Evolutionary conservation across 1,140 invertebrate species (phyloP).

Genomic region (Neodiprion virginianus): DNA sequence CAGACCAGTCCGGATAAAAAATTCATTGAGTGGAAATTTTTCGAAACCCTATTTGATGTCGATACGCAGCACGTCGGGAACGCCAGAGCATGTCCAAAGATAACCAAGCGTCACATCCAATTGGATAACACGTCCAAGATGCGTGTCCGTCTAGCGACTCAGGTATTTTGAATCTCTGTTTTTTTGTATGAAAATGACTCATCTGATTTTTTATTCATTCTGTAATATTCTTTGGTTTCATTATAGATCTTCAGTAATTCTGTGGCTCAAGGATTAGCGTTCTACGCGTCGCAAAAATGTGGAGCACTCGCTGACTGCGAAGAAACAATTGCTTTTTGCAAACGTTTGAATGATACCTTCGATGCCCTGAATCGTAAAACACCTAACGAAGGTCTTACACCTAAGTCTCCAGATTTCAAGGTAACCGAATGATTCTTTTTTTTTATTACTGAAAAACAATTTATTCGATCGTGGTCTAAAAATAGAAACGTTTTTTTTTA

Average conservation of each 20-base stretch:
- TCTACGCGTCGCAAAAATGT: constrained; percentile 26
- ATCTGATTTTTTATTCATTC: too few relatives aligned
- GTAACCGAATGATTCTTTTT: constrained; percentile 13
- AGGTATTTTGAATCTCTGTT: constrained; percentile 6
- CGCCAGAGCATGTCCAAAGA: constrained; percentile 32
- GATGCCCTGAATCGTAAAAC: constrained; percentile 33
- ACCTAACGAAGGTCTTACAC: constrained; percentile 29
- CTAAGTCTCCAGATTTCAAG: constrained; percentile 24
- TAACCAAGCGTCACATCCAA: constrained; percentile 28
- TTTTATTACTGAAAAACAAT: too few relatives aligned
- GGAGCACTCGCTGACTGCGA: constrained; percentile 26
- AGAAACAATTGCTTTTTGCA: constrained; percentile 27
- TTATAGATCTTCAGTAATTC: constrained; percentile 33
- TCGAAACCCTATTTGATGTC: constrained; percentile 8
- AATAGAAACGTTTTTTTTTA: too few relatives aligned
- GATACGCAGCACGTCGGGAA: constrained; percentile 15
- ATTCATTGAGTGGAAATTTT: too few relatives aligned
- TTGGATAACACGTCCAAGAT: constrained; percentile 30
- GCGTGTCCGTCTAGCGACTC: constrained; percentile 24
- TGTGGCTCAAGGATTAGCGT: constrained; percentile 26
- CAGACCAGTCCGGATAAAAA: too few relatives aligned
- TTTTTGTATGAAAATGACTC: too few relatives aligned
- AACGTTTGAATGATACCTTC: constrained; percentile 30
- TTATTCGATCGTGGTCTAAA: too few relatives aligned
- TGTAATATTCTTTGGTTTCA: background rate